phyloP scores from a whole-genome alignment of 2,888 invertebrate genomes.

The Anorthoa munda region DNA sequence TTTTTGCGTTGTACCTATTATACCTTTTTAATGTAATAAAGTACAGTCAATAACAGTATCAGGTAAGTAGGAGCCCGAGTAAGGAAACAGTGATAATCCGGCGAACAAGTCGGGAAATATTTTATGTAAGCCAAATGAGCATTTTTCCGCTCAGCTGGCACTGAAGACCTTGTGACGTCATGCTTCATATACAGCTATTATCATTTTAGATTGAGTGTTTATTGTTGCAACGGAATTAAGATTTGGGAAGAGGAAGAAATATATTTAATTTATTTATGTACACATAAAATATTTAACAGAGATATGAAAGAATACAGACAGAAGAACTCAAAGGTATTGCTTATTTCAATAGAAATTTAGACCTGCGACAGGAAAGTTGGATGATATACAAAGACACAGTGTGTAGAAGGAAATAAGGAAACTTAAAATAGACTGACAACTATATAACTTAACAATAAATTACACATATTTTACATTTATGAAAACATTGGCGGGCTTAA shows the following conservation, averaged over 20 bases:
- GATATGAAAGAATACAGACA: no score
- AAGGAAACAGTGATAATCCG: conserved; percentile 69
- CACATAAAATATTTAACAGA: no score
- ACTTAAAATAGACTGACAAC: no score
- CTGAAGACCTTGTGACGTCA: conserved; percentile 63
- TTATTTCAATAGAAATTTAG: no score
- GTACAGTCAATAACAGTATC: conserved; percentile 1
- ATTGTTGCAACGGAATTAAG: conserved; percentile 40
- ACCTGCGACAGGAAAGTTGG: no score
- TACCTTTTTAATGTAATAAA: not conserved
- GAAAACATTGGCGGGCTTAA: no score
- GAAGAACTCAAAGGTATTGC: no score
- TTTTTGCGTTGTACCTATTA: not conserved
- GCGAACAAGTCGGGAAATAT: conserved; percentile 69
- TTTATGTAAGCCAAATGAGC: conserved; percentile 82
- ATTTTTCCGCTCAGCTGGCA: conserved; percentile 76
- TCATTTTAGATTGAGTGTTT: conserved; percentile 51
- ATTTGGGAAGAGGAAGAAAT: conserved; percentile 4
- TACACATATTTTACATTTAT: no score
- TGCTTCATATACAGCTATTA: conserved; percentile 57
- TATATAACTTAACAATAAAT: no score
- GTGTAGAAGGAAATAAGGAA: no score
- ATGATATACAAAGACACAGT: no score
- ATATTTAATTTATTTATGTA: not conserved
- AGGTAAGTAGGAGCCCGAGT: conserved; percentile 13